These are phyloP conservation scores for Sigmodon hispidus DNA, from an alignment of 2,113 vertebrate genomes.

Conservation along the genomic window DNA sequence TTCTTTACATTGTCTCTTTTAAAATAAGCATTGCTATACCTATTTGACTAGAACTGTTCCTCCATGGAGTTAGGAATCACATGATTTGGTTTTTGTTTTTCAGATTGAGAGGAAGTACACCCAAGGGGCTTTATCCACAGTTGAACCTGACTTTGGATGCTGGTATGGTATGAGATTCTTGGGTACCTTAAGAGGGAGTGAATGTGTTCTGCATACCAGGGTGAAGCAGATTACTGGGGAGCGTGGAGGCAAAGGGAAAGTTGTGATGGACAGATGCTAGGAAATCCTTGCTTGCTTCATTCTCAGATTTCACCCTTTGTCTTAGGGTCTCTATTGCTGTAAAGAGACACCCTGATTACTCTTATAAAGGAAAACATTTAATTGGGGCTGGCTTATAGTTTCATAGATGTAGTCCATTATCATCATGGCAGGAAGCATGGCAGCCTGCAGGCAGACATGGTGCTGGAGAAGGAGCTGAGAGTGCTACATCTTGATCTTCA, in stretches of 20 bases:
- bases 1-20: not conserved
- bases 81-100: not conserved
- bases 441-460: not conserved
- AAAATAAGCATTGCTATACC: not conserved
- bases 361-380: not conserved
- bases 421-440: not conserved
- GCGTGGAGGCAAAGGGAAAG: not conserved
- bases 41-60: not conserved
- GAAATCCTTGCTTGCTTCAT: too few relatives aligned
- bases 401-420: not conserved
- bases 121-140: not conserved
- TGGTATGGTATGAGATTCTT: not conserved
- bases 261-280: not conserved
- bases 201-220: not conserved
- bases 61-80: constrained; percentile 3
- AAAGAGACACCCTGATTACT: not conserved
- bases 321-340: not conserved
- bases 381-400: not conserved
- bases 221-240: not conserved
- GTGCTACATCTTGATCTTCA: not conserved
- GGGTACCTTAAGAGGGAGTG: not conserved
- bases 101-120: not conserved
- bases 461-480: not conserved
- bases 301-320: not conserved
- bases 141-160: not conserved